These are phyloP conservation scores for Poecilia velifera DNA, from an alignment of 2,797 vertebrate species.

Conservation along the genomic window DNA sequence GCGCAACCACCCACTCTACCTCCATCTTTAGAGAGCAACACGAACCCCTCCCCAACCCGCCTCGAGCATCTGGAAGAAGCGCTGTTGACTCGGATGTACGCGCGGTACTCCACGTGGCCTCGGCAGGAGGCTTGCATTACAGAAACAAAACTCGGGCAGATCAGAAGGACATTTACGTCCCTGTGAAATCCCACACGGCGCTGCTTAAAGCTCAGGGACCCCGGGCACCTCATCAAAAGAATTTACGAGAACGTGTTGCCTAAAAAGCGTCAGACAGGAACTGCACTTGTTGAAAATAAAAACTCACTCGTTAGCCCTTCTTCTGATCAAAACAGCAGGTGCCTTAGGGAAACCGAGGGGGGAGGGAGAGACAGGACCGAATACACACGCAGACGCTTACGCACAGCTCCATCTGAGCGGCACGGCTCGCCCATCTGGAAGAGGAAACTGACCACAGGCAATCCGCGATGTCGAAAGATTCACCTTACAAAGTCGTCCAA, in stretches of 20 bases:
- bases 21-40: slow-evolving; percentile 55
- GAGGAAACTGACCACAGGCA: slow-evolving; percentile 33
- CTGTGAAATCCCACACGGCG: slow-evolving; percentile 33
- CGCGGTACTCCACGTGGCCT: slow-evolving; percentile 23
- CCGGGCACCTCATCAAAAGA: slow-evolving; percentile 51
- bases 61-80: slow-evolving; percentile 64
- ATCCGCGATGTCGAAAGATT: slow-evolving; percentile 43
- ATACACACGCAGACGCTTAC: slow-evolving; percentile 34
- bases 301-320: slow-evolving; percentile 10
- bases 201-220: slow-evolving; percentile 33
- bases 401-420: slow-evolving; percentile 12
- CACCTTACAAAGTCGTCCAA: slow-evolving; percentile 15
- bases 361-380: slow-evolving; percentile 19
- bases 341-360: slow-evolving; percentile 7
- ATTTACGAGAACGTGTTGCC: slow-evolving; percentile 53
- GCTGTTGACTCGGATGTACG: slow-evolving; percentile 39
- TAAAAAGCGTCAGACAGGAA: slow-evolving; percentile 39
- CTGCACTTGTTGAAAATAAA: slow-evolving; percentile 56
- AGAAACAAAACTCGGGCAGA: slow-evolving; percentile 41
- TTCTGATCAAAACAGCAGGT: slow-evolving; percentile 29
- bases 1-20: slow-evolving; percentile 69
- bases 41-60: slow-evolving; percentile 16
- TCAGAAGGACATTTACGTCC: slow-evolving; percentile 49
- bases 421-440: slow-evolving; percentile 44
- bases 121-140: slow-evolving; percentile 41